Evolutionary conservation across 2,888 invertebrate genomes (phyloP), one percentile per base, ranked within the genome.

Genomic region (Drosophila koepferae): DNA sequence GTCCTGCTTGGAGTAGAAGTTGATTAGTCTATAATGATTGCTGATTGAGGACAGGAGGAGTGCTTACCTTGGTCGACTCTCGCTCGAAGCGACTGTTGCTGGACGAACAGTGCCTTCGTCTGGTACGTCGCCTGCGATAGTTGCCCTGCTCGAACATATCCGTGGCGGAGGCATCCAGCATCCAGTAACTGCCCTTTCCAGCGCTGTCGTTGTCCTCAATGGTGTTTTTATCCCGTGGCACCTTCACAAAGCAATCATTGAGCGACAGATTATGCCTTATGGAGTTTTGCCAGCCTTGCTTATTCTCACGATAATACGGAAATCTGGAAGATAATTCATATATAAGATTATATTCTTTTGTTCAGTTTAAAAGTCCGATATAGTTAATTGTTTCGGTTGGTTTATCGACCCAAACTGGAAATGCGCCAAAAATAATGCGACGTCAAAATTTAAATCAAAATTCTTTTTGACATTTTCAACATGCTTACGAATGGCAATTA

Each of bases 71-170:
- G 49, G 72, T 77, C 0, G 72, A 38, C 7, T 91, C 91, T 5
- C 86, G 82, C 16, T 85, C 82, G 40, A 62, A 87, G n/a, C 89
- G 82, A 34, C 63, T 80, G 36, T 72, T 73, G 69, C 90, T 92
- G 44, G 51, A 18, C 8, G 80, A 72, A 59, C 91, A 90, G 54
- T 93, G 92, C 36, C 95, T 92, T 16, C 94, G 92, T 61, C 96
- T 94, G 53, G 96, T 95, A 80, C 96, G 94, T 65, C 97, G 93
- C 55, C 97, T 94, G 62, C 97, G 93, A 92, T 97, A 97, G 91
- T 97, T 97, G n/a, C 97, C 97, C 88, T 97, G 96, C 90, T 97
- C 97, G 92, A 97, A 97, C 97, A 97, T 97, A 91, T 96, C 96
- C 80, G 95, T 94, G 49, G 96, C 96, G 63, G 96, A 95, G 1